A percentile compares a stretch with the other conserved stretches of the same genome.
phyloP scores from a whole-genome alignment of 2,113 vertebrate genomes.

The Amblyopsis rosae region DNA sequence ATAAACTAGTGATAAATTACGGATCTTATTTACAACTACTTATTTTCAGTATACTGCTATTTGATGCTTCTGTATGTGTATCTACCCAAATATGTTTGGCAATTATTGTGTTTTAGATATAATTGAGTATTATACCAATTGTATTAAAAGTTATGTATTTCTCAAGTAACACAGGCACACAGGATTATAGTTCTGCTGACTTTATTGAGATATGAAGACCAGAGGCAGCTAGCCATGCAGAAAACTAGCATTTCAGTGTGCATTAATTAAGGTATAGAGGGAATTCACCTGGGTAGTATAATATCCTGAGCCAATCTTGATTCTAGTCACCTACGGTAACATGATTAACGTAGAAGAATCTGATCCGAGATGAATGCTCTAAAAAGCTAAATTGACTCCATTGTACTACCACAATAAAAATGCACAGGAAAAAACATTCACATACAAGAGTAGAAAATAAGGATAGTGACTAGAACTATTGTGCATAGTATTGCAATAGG shows the following conservation, averaged over 20 bases:
- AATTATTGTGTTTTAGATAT: no score
- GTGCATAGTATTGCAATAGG: constrained; percentile 67
- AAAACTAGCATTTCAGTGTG: constrained; percentile 54
- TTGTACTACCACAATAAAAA: constrained; percentile 23
- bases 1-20: no score
- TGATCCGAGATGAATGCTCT: constrained; percentile 24
- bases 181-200: constrained; percentile 19
- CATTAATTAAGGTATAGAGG: constrained; percentile 32
- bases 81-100: no score
- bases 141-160: not conserved
- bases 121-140: no score
- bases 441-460: constrained; percentile 36
- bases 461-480: constrained; percentile 55
- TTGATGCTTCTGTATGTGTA: no score
- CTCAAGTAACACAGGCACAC: not conserved
- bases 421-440: constrained; percentile 21
- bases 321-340: constrained; percentile 54
- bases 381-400: constrained; percentile 11
- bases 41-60: no score
- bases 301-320: constrained; percentile 67
- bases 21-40: no score
- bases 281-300: constrained; percentile 45
- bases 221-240: constrained; percentile 62
- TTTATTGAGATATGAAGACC: constrained; percentile 61
- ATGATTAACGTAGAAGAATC: constrained; percentile 22